Evolutionary conservation across 1,140 invertebrate genomes (phyloP), one percentile per base, ranked within the genome.

Genomic region (Drosophila tropicalis): DNA sequence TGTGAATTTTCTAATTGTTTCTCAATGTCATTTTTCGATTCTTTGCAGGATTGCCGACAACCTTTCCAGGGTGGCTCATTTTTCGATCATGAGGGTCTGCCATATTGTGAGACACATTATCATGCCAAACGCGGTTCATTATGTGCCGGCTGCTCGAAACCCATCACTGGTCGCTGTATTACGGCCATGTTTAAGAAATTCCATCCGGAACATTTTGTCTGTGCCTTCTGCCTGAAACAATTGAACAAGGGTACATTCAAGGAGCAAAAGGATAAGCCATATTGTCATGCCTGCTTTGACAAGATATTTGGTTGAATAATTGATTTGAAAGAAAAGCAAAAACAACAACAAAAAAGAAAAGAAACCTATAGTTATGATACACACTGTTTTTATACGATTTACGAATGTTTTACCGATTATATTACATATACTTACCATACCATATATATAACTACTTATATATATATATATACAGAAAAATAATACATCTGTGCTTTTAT

Each of bases 141-240:
- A 0, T 99, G 98, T 92, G 98, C 98, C 73, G 98, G 98, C 56
- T 99, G 99, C 92, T 98, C 98, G 91, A 98, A 99, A 91, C 98
- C 98, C 12, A 99, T 99, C 90, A 97, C 97, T 70, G 97, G 98
- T 65, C 96, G 98, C 13, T 99, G 98, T 92, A 99, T 99, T 91
- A 99, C 98, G 2, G 98, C 98, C 62, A 99, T 99, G 98, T 99
- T 98, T 92, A 95, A 97, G 60, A 99, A 99, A 93, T 99, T 99
- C 94, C 98, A 99, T 93, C 98, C 98, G 0, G 98, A 99, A 93
- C 98, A 99, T 93, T 99, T 99, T 92, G 98, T 99, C 7, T 92
- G 91, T 66, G 98, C 98, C 1, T 99, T 99, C 93, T 99, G 99
- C 89, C 93, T 99, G 70, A 97, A 98, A 90, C 98, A 99, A 92